These are phyloP conservation scores for Erebia palarica DNA, from an alignment of 2,888 invertebrate species.

Conservation along the genomic window DNA sequence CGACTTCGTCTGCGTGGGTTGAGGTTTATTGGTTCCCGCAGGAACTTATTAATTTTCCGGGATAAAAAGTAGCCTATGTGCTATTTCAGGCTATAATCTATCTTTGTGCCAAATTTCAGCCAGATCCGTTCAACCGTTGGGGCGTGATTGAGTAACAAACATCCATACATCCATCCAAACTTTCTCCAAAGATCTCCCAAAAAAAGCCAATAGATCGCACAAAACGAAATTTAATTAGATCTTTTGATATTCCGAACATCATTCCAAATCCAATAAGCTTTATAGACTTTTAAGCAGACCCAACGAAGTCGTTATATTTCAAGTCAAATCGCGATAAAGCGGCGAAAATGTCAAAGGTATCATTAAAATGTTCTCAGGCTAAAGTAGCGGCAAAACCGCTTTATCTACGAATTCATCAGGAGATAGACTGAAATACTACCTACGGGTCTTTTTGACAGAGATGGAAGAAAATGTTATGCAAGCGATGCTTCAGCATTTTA, in stretches of 20 bases:
- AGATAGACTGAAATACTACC: slow-evolving; percentile 26
- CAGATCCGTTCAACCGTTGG: too few relatives aligned
- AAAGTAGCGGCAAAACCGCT: slow-evolving; percentile 41
- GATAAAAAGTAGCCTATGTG: too few relatives aligned
- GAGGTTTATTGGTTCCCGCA: too few relatives aligned
- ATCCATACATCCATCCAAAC: too few relatives aligned
- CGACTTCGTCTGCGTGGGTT: too few relatives aligned
- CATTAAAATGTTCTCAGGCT: slow-evolving; percentile 58
- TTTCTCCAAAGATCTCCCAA: too few relatives aligned
- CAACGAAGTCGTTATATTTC: slow-evolving; percentile 54
- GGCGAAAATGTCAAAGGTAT: slow-evolving; percentile 59
- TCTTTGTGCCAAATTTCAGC: too few relatives aligned
- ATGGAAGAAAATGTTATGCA: slow-evolving; percentile 1
- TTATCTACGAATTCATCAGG: slow-evolving; percentile 32
- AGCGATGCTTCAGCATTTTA: background rate
- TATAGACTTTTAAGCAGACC: slow-evolving; percentile 25
- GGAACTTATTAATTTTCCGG: too few relatives aligned
- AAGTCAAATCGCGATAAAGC: slow-evolving; percentile 53
- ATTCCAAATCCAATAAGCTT: slow-evolving; percentile 34
- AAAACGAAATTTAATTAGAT: slow-evolving; percentile 35
- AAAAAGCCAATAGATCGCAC: slow-evolving; percentile 27
- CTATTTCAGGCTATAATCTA: too few relatives aligned
- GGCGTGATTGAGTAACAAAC: too few relatives aligned
- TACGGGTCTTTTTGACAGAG: slow-evolving; percentile 5
- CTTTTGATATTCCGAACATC: slow-evolving; percentile 36